Conservation (phyloP, 2,113 vertebrate species). For the Ailurus styani region DNA sequence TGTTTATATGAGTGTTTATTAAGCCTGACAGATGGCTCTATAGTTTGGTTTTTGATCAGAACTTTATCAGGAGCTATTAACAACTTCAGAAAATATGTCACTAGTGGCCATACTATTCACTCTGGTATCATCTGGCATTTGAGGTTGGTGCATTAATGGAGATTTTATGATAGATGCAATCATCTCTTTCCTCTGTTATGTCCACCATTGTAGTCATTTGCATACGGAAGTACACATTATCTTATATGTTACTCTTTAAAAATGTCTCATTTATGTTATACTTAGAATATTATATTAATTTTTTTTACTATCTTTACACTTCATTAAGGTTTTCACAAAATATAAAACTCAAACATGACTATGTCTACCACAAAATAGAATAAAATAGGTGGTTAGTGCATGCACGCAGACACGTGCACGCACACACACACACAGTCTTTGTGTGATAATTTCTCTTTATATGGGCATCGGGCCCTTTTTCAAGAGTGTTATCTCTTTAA, state of each 20-base stretch:
- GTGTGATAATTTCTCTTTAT: background rate
- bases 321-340: conserved; percentile 77
- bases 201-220: background rate
- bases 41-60: background rate
- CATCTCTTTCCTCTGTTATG: background rate
- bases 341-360: conserved; percentile 77
- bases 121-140: background rate
- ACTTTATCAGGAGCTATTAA: background rate
- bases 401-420: no score
- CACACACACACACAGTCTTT: background rate
- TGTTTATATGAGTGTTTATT: background rate
- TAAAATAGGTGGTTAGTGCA: conserved; percentile 75
- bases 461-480: background rate
- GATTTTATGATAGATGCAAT: background rate
- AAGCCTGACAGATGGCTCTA: background rate
- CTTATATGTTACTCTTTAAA: background rate
- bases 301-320: conserved; percentile 73
- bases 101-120: background rate
- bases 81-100: background rate
- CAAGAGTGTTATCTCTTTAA: background rate
- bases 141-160: background rate
- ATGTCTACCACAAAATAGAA: conserved; percentile 75
- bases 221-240: background rate
- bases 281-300: background rate
- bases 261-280: background rate